phyloP scores from a whole-genome alignment of 2,888 invertebrate species.

The Xestia xanthographa region DNA sequence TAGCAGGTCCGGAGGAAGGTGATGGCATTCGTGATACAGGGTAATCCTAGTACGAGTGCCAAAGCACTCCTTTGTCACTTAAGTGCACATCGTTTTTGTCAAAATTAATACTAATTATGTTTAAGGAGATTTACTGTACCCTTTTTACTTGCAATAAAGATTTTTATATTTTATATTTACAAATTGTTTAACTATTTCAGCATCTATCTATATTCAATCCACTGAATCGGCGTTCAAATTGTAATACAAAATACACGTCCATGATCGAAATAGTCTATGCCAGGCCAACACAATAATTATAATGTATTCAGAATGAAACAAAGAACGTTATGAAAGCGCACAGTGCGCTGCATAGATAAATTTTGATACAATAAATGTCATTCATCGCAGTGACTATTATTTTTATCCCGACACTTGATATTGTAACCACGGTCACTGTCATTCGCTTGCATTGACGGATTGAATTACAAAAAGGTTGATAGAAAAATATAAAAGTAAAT shows the following conservation, averaged over 20 bases:
- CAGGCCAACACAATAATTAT: not conserved
- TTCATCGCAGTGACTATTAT: constrained; percentile 11
- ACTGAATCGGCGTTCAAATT: not conserved
- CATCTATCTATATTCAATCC: not conserved
- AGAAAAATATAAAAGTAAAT: constrained; percentile 15
- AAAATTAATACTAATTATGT: no score
- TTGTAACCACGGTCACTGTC: not conserved
- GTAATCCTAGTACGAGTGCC: no score
- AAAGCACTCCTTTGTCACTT: no score
- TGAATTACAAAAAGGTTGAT: constrained; percentile 16
- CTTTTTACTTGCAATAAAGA: no score
- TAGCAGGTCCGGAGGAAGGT: no score
- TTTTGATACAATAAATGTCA: constrained; percentile 26
- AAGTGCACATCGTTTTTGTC: no score
- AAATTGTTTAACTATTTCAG: no score
- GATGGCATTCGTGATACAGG: no score
- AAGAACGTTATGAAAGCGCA: constrained; percentile 27
- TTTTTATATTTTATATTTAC: no score
- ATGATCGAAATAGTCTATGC: not conserved
- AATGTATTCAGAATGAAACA: constrained; percentile 39
- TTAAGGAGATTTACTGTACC: no score
- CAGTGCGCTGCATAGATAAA: constrained; percentile 43
- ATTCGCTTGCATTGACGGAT: not conserved
- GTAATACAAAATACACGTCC: not conserved
- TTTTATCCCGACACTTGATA: constrained; percentile 9